Conservation (phyloP, 2,888 invertebrate species). For the Mesorhabditis spiculigera region DNA sequence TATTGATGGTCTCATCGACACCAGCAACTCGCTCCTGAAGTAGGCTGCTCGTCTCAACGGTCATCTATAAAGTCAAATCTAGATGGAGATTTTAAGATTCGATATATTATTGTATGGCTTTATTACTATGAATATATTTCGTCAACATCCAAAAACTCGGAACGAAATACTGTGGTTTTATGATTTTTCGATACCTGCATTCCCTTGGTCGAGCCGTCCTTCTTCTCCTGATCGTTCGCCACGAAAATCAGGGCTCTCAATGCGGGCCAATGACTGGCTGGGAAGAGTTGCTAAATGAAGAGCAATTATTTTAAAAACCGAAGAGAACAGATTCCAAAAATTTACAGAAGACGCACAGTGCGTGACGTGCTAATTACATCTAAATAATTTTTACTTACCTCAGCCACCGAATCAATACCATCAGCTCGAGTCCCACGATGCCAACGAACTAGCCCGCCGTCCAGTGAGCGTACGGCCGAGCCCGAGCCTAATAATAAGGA, state of each 20-base stretch:
- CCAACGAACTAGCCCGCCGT: slow-evolving; percentile 94
- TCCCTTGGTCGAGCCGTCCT: slow-evolving; percentile 68
- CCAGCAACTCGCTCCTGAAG: slow-evolving; percentile 72
- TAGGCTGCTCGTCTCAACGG: slow-evolving; percentile 59
- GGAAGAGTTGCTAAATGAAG: slow-evolving; percentile 13
- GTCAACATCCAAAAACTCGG: no score
- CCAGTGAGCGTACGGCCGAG: slow-evolving; percentile 89
- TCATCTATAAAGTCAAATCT: neutral
- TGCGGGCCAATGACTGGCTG: slow-evolving; percentile 77
- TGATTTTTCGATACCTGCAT: slow-evolving; percentile 72
- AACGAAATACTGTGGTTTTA: neutral
- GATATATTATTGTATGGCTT: no score
- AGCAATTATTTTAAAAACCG: slow-evolving; percentile 5
- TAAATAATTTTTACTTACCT: no score
- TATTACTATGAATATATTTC: no score
- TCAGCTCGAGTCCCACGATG: slow-evolving; percentile 67
- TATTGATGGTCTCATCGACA: slow-evolving; percentile 32
- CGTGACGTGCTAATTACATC: no score
- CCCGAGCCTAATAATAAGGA: slow-evolving; percentile 72
- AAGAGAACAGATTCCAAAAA: slow-evolving; percentile 12
- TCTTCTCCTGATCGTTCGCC: slow-evolving; percentile 64
- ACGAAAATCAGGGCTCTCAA: slow-evolving; percentile 85
- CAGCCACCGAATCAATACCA: slow-evolving; percentile 70
- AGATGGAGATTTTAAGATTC: no score
- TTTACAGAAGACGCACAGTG: no score